Evolutionary conservation across 2,797 vertebrate genomes (phyloP).

Genomic region (Takifugu ocellatus): DNA sequence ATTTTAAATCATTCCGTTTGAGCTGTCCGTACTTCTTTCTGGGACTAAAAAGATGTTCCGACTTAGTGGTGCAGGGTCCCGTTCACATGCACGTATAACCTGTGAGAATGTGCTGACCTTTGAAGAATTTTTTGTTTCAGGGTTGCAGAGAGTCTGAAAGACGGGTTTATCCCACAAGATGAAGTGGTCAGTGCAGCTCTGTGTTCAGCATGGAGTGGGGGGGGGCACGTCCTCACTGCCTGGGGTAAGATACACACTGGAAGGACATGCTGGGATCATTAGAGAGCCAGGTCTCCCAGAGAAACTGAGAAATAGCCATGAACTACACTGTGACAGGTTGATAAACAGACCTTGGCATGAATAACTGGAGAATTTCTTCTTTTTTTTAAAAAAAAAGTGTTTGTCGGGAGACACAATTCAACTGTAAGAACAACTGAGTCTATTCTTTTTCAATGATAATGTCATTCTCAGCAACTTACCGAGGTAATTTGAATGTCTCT

Average conservation of each 20-base stretch:
- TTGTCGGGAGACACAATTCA: constrained; percentile 33
- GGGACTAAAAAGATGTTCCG: constrained; percentile 12
- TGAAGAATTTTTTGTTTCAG: constrained; percentile 38
- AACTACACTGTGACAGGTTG: constrained; percentile 57
- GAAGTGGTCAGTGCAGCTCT: constrained; percentile 65
- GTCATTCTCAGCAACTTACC: constrained; percentile 37
- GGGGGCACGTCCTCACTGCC: constrained; percentile 55
- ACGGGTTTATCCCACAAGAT: constrained; percentile 63
- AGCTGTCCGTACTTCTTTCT: not conserved
- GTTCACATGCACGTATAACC: constrained; percentile 27
- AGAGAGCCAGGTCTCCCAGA: constrained; percentile 47
- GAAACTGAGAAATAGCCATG: constrained; percentile 57
- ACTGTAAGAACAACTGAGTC: constrained; percentile 43
- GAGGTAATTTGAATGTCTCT: too few species aligned
- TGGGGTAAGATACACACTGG: constrained; percentile 52
- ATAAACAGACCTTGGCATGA: constrained; percentile 58
- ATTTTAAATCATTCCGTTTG: too few species aligned
- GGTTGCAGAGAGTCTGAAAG: constrained; percentile 53
- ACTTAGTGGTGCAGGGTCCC: constrained; percentile 6
- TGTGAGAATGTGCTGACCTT: constrained; percentile 29
- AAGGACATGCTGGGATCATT: constrained; percentile 63
- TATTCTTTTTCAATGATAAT: constrained; percentile 72
- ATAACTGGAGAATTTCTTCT: constrained; percentile 43
- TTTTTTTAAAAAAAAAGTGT: constrained; percentile 19
- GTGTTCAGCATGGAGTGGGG: constrained; percentile 29